Percentiles rank a stretch among this genome's conserved stretches.
Evolutionary conservation across 2,888 invertebrate genomes (phyloP).

Genomic region (Drosophila prolongata): DNA sequence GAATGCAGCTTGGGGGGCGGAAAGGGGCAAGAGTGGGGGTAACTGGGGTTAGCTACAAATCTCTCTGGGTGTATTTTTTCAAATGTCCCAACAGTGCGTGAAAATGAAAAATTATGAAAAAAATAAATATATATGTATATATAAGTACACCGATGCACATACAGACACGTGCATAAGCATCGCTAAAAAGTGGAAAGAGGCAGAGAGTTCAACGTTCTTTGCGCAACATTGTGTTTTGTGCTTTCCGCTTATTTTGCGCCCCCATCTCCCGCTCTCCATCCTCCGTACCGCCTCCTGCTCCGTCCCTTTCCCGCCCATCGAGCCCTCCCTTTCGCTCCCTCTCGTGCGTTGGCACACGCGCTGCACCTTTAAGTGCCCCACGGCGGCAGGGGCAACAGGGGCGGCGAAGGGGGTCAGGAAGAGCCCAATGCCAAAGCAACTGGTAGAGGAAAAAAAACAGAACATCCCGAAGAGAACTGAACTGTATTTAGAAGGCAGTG

Average conservation of each 20-base stretch:
- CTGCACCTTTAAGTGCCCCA: constrained; percentile 76
- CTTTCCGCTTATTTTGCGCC: constrained; percentile 76
- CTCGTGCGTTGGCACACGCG: constrained; percentile 75
- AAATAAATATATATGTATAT: constrained; percentile 27
- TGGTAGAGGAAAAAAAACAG: constrained; percentile 39
- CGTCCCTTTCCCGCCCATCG: constrained; percentile 6
- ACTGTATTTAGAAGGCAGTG: constrained; percentile 24
- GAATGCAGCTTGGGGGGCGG: constrained; percentile 39
- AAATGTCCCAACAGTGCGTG: constrained; percentile 78
- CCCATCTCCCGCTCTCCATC: constrained; percentile 27
- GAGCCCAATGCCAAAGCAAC: constrained; percentile 39
- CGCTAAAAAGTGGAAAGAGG: constrained; percentile 31
- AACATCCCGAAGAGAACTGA: constrained; percentile 29
- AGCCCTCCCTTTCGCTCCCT: constrained; percentile 25
- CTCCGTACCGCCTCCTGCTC: constrained; percentile 14
- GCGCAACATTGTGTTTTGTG: constrained; percentile 80
- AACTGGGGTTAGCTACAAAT: constrained; percentile 50
- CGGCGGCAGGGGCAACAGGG: constrained; percentile 50
- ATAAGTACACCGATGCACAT: constrained; percentile 16
- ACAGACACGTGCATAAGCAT: constrained; percentile 19
- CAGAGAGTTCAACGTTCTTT: constrained; percentile 75
- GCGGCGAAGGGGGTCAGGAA: constrained; percentile 25
- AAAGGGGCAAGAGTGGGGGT: constrained; percentile 28
- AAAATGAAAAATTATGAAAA: constrained; percentile 77
- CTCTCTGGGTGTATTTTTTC: constrained; percentile 54